Conservation (phyloP, 2,113 vertebrate species). For the Eudyptes chrysolophus region DNA sequence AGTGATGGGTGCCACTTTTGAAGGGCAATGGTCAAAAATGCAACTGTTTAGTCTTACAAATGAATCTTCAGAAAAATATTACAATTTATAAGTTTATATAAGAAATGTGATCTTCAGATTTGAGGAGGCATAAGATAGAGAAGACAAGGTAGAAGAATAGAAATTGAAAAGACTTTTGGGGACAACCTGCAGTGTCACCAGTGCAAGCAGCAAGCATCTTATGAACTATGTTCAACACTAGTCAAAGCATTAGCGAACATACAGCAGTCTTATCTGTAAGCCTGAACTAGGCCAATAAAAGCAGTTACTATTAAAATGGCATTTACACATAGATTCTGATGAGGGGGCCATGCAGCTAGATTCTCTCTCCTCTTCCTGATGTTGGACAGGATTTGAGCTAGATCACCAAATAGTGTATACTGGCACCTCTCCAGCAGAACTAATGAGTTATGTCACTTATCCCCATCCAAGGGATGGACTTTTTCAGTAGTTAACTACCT, state of each 20-base stretch:
- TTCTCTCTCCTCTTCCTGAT: neutral
- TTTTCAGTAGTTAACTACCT: neutral
- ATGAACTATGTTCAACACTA: neutral
- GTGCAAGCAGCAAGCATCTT: neutral
- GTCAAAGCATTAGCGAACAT: neutral
- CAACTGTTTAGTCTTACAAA: neutral
- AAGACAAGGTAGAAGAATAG: neutral
- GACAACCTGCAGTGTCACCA: neutral
- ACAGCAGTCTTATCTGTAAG: neutral
- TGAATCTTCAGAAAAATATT: neutral
- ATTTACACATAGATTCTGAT: neutral
- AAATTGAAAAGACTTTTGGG: neutral
- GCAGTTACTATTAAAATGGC: neutral
- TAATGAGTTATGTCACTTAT: neutral
- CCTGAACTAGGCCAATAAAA: neutral
- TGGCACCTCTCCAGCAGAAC: neutral
- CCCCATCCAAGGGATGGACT: neutral
- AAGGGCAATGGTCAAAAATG: neutral
- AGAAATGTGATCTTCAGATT: neutral
- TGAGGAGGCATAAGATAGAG: neutral
- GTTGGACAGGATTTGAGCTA: neutral
- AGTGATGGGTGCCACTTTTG: neutral
- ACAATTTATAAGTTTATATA: neutral
- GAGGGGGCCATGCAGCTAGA: neutral
- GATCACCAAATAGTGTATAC: neutral